phyloP scores from a whole-genome alignment of 2,888 invertebrate genomes.

The Drosophila peninsularis region DNA sequence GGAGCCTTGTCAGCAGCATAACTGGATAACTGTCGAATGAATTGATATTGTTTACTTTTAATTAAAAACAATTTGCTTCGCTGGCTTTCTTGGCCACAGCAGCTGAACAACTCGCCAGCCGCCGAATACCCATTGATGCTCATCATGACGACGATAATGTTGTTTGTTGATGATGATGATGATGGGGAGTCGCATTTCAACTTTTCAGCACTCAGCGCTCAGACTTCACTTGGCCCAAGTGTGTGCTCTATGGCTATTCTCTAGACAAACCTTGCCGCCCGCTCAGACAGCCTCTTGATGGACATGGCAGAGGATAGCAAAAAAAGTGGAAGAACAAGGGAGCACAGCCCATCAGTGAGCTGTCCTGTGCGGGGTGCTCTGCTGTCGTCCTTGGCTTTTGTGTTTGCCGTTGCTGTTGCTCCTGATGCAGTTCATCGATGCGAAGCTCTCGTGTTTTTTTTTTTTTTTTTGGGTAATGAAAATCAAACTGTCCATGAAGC shows the following conservation, averaged over 20 bases:
- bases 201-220: slow-evolving; percentile 10
- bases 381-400: not conserved
- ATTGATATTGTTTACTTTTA: slow-evolving; percentile 80
- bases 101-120: slow-evolving; percentile 34
- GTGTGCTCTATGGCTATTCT: slow-evolving; percentile 28
- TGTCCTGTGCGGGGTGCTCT: slow-evolving; percentile 6
- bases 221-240: slow-evolving; percentile 29
- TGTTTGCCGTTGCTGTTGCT: slow-evolving; percentile 40
- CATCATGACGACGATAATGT: not conserved
- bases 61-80: slow-evolving; percentile 80
- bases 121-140: slow-evolving; percentile 23
- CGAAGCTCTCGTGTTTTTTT: slow-evolving; percentile 12
- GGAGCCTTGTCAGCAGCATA: slow-evolving; percentile 67
- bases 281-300: slow-evolving; percentile 8
- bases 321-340: not conserved
- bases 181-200: slow-evolving; percentile 28
- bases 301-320: not conserved
- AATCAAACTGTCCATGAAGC: slow-evolving; percentile 49
- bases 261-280: slow-evolving; percentile 1
- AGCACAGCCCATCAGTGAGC: slow-evolving; percentile 20
- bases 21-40: slow-evolving; percentile 80
- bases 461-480: slow-evolving; percentile 52
- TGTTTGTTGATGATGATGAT: not conserved
- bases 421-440: slow-evolving; percentile 34
- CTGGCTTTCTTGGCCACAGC: slow-evolving; percentile 71